These are phyloP conservation scores for Drosophila birchii DNA, from an alignment of 2,888 invertebrate genomes.

Conservation along the genomic window DNA sequence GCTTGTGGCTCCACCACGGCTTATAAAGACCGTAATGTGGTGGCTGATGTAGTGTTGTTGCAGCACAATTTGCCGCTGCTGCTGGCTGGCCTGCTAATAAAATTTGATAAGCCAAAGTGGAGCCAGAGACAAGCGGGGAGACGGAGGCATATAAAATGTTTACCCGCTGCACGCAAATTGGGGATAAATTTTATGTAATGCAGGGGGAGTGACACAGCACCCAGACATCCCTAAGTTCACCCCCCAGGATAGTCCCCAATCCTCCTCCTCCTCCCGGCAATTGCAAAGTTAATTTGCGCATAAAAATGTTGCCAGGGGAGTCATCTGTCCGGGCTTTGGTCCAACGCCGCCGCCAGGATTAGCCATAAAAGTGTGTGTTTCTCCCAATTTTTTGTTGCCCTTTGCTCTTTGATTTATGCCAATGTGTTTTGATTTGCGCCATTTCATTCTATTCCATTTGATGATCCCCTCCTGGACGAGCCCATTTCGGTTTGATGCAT, in stretches of 20 bases:
- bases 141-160: conserved; percentile 68
- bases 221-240: conserved; percentile 13
- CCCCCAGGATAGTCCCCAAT: conserved; percentile 3
- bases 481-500: conserved; percentile 59
- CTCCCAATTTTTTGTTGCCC: conserved; percentile 18
- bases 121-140: conserved; percentile 40
- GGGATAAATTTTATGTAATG: conserved; percentile 75
- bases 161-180: conserved; percentile 82
- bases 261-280: conserved; percentile 29
- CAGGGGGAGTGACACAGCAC: conserved; percentile 62
- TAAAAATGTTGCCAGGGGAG: conserved; percentile 64
- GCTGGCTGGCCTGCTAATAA: conserved; percentile 67
- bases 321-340: conserved; percentile 38
- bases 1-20: conserved; percentile 46
- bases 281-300: conserved; percentile 77
- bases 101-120: conserved; percentile 78
- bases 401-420: conserved; percentile 75
- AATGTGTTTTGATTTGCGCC: conserved; percentile 74
- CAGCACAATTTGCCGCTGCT: conserved; percentile 72
- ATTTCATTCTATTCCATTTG: conserved; percentile 78
- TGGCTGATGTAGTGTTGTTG: conserved; percentile 55
- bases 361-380: conserved; percentile 64
- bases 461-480: conserved; percentile 45
- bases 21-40: conserved; percentile 38
- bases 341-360: conserved; percentile 61